Evolutionary conservation across 2,888 invertebrate genomes (phyloP).

Genomic region (Strigamia maritima): DNA sequence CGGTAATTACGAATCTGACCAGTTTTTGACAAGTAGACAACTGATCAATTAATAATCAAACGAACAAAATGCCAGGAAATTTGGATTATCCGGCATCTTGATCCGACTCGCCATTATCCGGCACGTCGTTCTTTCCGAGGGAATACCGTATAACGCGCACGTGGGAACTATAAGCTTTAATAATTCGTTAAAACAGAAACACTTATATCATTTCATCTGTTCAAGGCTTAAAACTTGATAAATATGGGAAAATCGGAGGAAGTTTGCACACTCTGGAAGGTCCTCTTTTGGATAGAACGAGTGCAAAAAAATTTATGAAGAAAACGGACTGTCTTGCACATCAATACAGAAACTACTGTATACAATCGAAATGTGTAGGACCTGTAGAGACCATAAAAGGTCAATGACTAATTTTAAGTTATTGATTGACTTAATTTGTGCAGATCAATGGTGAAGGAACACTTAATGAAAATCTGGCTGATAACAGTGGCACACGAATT

Average conservation of each 20-base stretch:
- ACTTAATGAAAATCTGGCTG: not conserved
- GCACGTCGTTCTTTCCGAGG: no score
- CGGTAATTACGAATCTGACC: no score
- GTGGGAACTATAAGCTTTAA: no score
- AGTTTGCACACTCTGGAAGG: not conserved
- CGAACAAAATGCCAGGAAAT: no score
- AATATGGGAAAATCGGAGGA: not conserved
- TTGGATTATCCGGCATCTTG: no score
- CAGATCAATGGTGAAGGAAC: not conserved
- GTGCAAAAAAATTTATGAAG: not conserved
- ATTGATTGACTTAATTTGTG: not conserved
- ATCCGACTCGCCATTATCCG: no score
- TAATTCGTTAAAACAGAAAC: not conserved
- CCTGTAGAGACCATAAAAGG: no score
- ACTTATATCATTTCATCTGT: not conserved
- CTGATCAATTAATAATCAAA: no score
- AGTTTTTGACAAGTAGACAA: no score
- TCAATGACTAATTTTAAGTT: not conserved
- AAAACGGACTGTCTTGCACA: not conserved
- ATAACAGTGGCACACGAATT: not conserved
- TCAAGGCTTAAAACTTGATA: not conserved
- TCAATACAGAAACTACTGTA: not conserved
- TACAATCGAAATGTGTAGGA: not conserved
- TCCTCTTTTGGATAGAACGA: not conserved
- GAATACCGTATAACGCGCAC: no score